Base-by-base conservation (phyloP, 2,888 invertebrate genomes). In the Bellardia bayeri region DNA sequence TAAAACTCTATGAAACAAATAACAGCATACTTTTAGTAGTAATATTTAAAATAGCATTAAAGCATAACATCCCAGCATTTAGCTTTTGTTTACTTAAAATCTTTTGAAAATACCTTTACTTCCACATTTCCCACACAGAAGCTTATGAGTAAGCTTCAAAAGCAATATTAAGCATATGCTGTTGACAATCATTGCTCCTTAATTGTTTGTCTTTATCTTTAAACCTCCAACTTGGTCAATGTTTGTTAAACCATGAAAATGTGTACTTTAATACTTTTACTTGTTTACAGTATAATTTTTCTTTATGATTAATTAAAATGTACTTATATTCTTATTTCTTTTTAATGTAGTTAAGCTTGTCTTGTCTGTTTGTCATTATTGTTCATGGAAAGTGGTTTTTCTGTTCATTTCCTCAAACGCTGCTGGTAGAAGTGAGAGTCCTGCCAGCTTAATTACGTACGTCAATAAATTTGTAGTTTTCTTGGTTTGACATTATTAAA, bases 81-180 rank as follows among this genome's bases (percentile, higher is more conserved):
- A n/a, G 51, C n/a, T n/a, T 51, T 51, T 51, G 51, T 51, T 45
- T 8, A 40, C 3, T 71, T 54, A 16, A n/a, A 11, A 54, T 33
- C 16, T 54, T 40, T 7, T 4, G 54, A 54, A 71, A 30, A 33
- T 66, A 30, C 8, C 30, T 49, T 49, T 37, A 6, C 37, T 37
- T n/a, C 6, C 3, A 6, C 1, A n/a, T 51, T n/a, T 51, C 2
- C 49, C 49, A 51, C 9, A 7, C 14, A 40, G 13, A 11, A 13
- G 56, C n/a, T 33, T 33, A 14, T 49, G 51, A 13, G 7, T 51
- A 51, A 51, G 2, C 49, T 63, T n/a, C 42, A 0, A 30, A 37
- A 33, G 23, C 49, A 75, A 49, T 63, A 49, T 45, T 13, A 61
- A 30, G 37, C 75, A 76, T 76, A 76, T 76, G 75, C 2, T 76